Evolutionary conservation across 2,888 invertebrate genomes (phyloP), one percentile per base, ranked within the genome.

Genomic region (Aromia moschata): DNA sequence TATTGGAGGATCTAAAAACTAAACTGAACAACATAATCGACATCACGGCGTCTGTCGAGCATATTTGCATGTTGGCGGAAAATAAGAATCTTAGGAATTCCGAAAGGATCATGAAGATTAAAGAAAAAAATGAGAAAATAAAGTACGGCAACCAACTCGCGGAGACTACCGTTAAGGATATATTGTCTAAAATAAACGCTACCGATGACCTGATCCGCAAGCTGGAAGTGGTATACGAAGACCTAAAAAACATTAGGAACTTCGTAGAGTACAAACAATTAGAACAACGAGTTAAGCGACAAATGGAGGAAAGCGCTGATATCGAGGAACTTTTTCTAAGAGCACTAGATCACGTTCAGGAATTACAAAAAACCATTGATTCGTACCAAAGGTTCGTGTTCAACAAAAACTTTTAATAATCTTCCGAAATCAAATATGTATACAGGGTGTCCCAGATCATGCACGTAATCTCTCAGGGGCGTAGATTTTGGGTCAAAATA

Each of bases 341-440:
- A n/a, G 82, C 87, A 0, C 81, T 81, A 2, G 83, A 82, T 0
- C 82, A 86, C 37, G 79, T 84, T 10, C 75, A 79, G n/a, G 77
- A 82, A 1, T 83, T 84, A 12, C 77, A 82, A 46, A 80, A 80
- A 20, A 80, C 84, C 67, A 77, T 85, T n/a, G 77, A 81, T 1
- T 78, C 82, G 11, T 74, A 76, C 47, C 69, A 74, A 56, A 73
- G 69, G 77, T 76, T n/a, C n/a, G n/a, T n/a, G n/a, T n/a, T n/a
- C n/a, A n/a, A n/a, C n/a, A n/a, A n/a, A n/a, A n/a, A n/a, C n/a
- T n/a, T n/a, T n/a, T n/a, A n/a, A n/a, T n/a, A n/a, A n/a, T n/a
- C n/a, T n/a, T n/a, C n/a, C n/a, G n/a, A n/a, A n/a, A n/a, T n/a
- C n/a, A n/a, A n/a, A n/a, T n/a, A n/a, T n/a, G n/a, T n/a, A n/a